phyloP scores from a whole-genome alignment of 2,113 vertebrate species.

The Circaetus gallicus region DNA sequence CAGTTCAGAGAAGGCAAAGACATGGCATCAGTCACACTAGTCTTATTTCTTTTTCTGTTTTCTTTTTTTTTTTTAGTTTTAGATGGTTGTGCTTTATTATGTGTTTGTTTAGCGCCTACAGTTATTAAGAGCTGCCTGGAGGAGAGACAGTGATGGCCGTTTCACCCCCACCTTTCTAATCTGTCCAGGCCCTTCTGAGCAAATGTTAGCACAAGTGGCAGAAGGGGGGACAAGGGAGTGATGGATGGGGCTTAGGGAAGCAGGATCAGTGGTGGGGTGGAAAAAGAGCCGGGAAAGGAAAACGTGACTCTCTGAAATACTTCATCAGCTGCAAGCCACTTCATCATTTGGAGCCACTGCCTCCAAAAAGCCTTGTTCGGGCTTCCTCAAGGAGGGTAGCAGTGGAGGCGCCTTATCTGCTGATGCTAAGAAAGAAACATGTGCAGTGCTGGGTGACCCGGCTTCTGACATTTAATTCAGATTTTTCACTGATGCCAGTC shows the following conservation, averaged over 20 bases:
- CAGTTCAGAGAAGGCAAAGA: background rate
- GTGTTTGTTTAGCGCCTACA: background rate
- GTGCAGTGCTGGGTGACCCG: background rate
- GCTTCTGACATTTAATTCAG: background rate
- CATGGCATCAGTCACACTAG: background rate
- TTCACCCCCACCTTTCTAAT: background rate
- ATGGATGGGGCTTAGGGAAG: background rate
- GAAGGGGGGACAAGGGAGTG: background rate
- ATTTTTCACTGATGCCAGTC: background rate
- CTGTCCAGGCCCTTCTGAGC: background rate
- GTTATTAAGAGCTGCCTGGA: background rate
- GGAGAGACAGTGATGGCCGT: background rate
- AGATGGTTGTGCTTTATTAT: background rate
- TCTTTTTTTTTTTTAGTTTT: background rate
- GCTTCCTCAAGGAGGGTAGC: background rate
- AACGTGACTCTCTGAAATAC: background rate
- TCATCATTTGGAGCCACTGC: background rate
- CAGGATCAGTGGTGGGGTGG: background rate
- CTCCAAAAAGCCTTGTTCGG: background rate
- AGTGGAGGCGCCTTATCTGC: background rate
- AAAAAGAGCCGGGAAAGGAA: background rate
- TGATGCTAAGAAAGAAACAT: background rate
- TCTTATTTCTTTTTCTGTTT: background rate
- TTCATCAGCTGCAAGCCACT: background rate
- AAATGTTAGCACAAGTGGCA: constrained; percentile 32